Evolutionary conservation across 2,113 vertebrate genomes (phyloP).

Genomic region (Nothoprocta perdicaria): DNA sequence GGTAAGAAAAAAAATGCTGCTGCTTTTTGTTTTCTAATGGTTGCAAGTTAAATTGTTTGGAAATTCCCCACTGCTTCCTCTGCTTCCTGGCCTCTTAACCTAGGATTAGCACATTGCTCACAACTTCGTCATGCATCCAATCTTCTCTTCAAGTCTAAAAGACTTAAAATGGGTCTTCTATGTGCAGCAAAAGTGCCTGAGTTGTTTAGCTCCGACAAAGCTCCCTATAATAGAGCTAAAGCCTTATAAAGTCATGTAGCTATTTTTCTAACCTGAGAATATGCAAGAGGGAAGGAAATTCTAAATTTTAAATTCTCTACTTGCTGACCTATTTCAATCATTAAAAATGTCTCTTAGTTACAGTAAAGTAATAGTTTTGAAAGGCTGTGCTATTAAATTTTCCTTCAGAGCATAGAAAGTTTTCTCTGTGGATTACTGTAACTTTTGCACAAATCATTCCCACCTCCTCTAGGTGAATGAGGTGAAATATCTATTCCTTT

Average conservation of each 20-base stretch:
- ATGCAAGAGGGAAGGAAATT: not conserved
- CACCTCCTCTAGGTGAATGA: not conserved
- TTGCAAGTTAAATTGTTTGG: not conserved
- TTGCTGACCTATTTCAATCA: not conserved
- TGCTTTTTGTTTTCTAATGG: not conserved
- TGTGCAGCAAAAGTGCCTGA: accelerated
- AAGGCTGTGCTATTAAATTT: accelerated
- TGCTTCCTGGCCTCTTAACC: not conserved
- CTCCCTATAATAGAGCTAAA: not conserved
- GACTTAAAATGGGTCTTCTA: not conserved
- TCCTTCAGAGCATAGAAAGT: not conserved
- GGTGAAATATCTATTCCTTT: not conserved
- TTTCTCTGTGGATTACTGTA: not conserved
- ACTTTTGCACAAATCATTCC: not conserved
- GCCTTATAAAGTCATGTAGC: not conserved
- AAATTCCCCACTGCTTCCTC: accelerated
- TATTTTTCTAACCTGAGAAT: not conserved
- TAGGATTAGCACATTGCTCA: not conserved
- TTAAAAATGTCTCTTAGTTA: accelerated
- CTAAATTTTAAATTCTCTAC: not conserved
- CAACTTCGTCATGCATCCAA: not conserved
- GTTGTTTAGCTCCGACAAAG: no score
- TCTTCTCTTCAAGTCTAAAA: not conserved
- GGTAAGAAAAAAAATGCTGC: accelerated
- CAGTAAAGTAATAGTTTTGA: not conserved